A percentile compares a stretch with the other conserved stretches of the same genome.
Conservation (phyloP, 1,140 invertebrate genomes). For the Achroia grisella region DNA sequence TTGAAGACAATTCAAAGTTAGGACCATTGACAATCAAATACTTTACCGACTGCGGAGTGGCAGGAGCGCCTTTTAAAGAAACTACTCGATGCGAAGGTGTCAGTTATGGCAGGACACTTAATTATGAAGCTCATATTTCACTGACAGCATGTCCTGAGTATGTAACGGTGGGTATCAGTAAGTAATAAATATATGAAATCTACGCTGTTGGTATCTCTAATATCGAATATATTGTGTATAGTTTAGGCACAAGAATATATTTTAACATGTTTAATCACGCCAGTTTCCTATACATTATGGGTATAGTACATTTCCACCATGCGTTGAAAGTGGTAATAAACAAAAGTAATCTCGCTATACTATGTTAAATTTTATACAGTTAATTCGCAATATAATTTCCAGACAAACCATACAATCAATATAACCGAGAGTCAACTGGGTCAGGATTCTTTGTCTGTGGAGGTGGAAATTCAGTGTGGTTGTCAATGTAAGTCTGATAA, state of each 20-base stretch:
- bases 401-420: slow-evolving; percentile 51
- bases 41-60: slow-evolving; percentile 73
- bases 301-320: no score
- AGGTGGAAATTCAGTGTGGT: slow-evolving; percentile 64
- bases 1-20: slow-evolving; percentile 69
- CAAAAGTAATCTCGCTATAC: no score
- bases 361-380: not conserved
- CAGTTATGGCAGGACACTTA: slow-evolving; percentile 71
- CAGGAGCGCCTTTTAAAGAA: slow-evolving; percentile 51
- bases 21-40: slow-evolving; percentile 72
- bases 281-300: no score
- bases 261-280: no score
- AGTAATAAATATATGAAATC: no score
- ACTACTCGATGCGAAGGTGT: slow-evolving; percentile 73
- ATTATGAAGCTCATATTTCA: slow-evolving; percentile 75
- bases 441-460: slow-evolving; percentile 59
- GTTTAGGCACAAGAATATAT: no score
- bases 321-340: no score
- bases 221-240: no score
- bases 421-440: slow-evolving; percentile 72
- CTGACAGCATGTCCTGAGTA: slow-evolving; percentile 67
- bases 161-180: slow-evolving; percentile 38
- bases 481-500: slow-evolving; percentile 56
- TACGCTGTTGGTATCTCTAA: no score
- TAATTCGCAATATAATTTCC: slow-evolving; percentile 15